Conservation (phyloP, 2,113 vertebrate genomes). For the Sinocyclocheilus anophthalmus region DNA sequence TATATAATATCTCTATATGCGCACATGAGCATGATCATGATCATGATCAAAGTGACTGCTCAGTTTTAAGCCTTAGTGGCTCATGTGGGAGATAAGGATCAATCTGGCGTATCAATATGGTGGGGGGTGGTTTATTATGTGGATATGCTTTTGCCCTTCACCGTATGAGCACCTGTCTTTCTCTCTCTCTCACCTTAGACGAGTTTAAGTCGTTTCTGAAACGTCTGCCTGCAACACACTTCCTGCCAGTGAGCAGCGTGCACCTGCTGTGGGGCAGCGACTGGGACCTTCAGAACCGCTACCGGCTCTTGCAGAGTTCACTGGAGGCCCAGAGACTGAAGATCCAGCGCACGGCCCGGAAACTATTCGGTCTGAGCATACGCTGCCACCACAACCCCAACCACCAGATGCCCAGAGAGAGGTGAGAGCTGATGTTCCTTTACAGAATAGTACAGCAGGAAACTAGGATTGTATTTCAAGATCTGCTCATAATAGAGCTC, state of each 20-base stretch:
- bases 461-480: not conserved
- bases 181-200: constrained; percentile 72
- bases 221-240: constrained; percentile 94
- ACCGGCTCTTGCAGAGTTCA: constrained; percentile 93
- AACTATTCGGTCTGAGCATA: constrained; percentile 96
- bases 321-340: constrained; percentile 90
- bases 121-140: constrained; percentile 14
- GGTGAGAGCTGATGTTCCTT: constrained; percentile 71
- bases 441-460: not conserved
- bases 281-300: constrained; percentile 98
- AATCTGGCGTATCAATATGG: constrained; percentile 6
- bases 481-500: not conserved
- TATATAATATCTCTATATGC: too few species aligned
- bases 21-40: too few species aligned
- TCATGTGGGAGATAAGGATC: too few species aligned
- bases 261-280: constrained; percentile 98
- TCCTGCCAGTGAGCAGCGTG: constrained; percentile 94
- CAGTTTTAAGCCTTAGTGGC: too few species aligned
- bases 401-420: too few species aligned
- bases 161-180: not conserved
- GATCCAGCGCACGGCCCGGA: constrained; percentile 95
- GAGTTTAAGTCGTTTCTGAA: constrained; percentile 99
- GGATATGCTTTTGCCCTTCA: not conserved
- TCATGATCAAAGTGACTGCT: too few species aligned
- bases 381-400: constrained; percentile 97